Base-by-base conservation (phyloP, 1,140 invertebrate genomes). In the Calliphora vicina region DNA sequence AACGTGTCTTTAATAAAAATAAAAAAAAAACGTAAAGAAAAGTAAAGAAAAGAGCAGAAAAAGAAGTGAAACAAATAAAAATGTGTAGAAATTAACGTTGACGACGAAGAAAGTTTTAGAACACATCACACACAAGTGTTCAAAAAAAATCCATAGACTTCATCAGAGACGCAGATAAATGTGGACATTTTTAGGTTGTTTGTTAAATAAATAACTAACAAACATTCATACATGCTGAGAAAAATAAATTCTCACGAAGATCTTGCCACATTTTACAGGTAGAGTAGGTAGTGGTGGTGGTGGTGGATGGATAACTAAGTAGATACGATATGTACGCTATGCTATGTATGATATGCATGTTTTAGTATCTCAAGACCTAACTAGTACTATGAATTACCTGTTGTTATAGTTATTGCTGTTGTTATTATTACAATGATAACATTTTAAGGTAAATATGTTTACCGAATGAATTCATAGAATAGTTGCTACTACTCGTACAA, bases 151-250 rank as follows among this genome's bases (percentile, higher is more conserved):
- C 15, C 45, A 50, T 10, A 50, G 45, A 6, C 45, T 3, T 50
- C 15, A 5, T 8, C 35, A 35, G 35, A 35, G 35, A 35, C 35
- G 10, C 5, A 25, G 61, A 67, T 23, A 78, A 43, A 78, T 43
- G 74, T 78, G 80, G 80, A 81, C 80, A 71, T 81, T 71, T 81
- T 42, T 45, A 57, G 45, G 50, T 61, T 81, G 80, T 81, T 67
- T 81, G 17, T 26, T 67, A 23, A 23, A 25, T 12, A 67, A 20
- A 23, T 23, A 23, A 20, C 23, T 15, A 13, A 57, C 17, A 57
- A 57, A 57, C 45, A 57, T 17, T 15, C 45, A 57, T 17, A 12
- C 45, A 57, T n/a, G 15, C 45, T 17, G 20, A 67, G 23, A 67
- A 67, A 67, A 23, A 67, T 23, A 67, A 67, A 67, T 67, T 67